Evolutionary conservation across 2,113 vertebrate genomes (phyloP).

Genomic region (Phalacrocorax pelagicus): DNA sequence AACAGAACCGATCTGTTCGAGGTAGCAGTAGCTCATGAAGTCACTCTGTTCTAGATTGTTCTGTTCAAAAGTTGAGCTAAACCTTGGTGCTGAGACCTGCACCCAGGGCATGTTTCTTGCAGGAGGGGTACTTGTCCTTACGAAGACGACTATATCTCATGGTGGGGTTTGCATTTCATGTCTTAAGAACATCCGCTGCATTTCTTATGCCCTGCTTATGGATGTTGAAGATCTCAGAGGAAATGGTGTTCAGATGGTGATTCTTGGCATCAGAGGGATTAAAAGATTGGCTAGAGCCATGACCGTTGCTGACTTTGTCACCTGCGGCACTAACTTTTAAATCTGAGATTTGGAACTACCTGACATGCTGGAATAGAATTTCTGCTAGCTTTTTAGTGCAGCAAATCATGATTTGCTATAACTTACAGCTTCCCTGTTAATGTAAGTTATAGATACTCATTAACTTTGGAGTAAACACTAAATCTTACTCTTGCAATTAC

Average conservation of each 20-base stretch:
- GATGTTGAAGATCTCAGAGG: background rate
- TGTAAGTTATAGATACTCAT: background rate
- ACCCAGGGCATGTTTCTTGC: background rate
- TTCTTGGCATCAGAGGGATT: background rate
- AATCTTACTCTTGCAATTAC: constrained; percentile 4
- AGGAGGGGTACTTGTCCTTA: background rate
- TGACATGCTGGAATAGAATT: background rate
- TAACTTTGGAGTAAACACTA: constrained; percentile 25
- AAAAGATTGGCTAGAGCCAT: background rate
- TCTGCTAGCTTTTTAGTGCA: background rate
- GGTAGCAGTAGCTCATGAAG: background rate
- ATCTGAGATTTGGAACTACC: background rate
- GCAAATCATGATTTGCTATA: background rate
- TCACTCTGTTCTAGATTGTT: fast-evolving
- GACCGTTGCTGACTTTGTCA: background rate
- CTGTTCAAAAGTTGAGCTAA: background rate
- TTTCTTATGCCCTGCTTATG: background rate
- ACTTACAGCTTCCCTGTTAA: constrained; percentile 1
- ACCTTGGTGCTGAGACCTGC: background rate
- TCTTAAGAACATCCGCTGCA: background rate
- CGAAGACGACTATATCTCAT: fast-evolving
- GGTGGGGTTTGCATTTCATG: background rate
- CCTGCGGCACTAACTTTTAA: background rate
- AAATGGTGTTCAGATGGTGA: background rate
- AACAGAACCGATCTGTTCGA: fast-evolving